Evolutionary conservation across 2,888 invertebrate genomes (phyloP).

Genomic region (Pachliopta kotzebuea): DNA sequence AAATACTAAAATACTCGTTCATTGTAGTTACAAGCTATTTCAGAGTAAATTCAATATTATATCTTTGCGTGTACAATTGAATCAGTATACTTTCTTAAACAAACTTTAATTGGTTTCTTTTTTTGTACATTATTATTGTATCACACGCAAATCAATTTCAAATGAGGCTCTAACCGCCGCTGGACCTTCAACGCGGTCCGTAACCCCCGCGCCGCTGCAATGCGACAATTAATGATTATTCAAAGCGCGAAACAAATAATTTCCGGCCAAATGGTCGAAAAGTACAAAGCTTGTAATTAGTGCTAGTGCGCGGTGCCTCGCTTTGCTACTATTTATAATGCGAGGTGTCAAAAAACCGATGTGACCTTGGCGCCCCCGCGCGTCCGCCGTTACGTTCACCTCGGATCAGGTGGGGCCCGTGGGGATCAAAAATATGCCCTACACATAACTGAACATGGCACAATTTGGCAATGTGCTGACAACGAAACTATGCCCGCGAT

Average conservation of each 20-base stretch:
- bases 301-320: constrained; percentile 42
- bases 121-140: constrained; percentile 1
- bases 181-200: constrained; percentile 51
- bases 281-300: constrained; percentile 61
- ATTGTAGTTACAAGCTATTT: no score
- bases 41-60: not conserved
- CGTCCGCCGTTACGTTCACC: constrained; percentile 75
- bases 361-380: constrained; percentile 78
- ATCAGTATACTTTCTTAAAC: not conserved
- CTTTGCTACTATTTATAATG: constrained; percentile 66
- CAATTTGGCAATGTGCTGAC: constrained; percentile 24
- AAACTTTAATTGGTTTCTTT: not conserved
- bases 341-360: constrained; percentile 76
- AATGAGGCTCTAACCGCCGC: constrained; percentile 31
- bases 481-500: constrained; percentile 9
- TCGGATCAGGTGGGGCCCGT: constrained; percentile 74
- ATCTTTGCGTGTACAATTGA: not conserved
- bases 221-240: constrained; percentile 54
- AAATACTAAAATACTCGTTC: no score
- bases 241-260: constrained; percentile 68
- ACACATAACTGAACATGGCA: constrained; percentile 35
- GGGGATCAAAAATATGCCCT: constrained; percentile 46
- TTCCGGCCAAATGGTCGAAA: constrained; percentile 61
- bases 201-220: constrained; percentile 57
- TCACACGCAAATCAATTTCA: constrained; percentile 28